phyloP scores from a whole-genome alignment of 2,888 invertebrate genomes.

The Dicranocentrus wangi region DNA sequence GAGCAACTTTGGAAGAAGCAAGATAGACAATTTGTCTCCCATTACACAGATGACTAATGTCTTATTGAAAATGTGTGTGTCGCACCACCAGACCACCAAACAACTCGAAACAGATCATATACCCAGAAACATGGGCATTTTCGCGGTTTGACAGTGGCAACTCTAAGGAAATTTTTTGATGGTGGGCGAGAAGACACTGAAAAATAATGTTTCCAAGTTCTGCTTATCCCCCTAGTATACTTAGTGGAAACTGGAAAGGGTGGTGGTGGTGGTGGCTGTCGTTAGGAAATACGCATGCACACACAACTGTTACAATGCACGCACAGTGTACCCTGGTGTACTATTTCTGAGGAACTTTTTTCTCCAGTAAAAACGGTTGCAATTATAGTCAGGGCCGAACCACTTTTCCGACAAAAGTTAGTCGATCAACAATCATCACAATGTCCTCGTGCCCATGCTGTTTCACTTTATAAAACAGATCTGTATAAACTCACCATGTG shows the following conservation, averaged over 20 bases:
- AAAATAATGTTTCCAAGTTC: too few relatives aligned
- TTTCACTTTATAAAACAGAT: too few relatives aligned
- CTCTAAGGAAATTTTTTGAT: too few relatives aligned
- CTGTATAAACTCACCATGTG: not conserved
- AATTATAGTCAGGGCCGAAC: too few relatives aligned
- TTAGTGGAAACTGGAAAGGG: not conserved
- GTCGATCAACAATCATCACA: too few relatives aligned
- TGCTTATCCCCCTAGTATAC: too few relatives aligned
- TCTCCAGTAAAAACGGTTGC: too few relatives aligned
- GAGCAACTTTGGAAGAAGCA: conserved; percentile 24
- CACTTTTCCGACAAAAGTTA: not conserved
- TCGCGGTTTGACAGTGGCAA: too few relatives aligned
- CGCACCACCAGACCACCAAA: conserved; percentile 54
- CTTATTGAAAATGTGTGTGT: not conserved
- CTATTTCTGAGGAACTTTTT: too few relatives aligned
- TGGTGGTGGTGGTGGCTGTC: conserved; percentile 15
- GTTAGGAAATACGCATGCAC: not conserved
- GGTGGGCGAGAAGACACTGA: too few relatives aligned
- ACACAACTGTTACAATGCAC: too few relatives aligned
- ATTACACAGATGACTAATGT: conserved; percentile 24
- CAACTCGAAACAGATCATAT: conserved; percentile 1
- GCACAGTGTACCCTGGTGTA: too few relatives aligned
- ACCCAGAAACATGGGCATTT: not conserved
- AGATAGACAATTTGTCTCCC: conserved; percentile 35
- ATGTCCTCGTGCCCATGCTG: not conserved